Evolutionary conservation across 2,888 invertebrate genomes (phyloP), one percentile per base, ranked within the genome.

Genomic region (Trissoscelio sp.): DNA sequence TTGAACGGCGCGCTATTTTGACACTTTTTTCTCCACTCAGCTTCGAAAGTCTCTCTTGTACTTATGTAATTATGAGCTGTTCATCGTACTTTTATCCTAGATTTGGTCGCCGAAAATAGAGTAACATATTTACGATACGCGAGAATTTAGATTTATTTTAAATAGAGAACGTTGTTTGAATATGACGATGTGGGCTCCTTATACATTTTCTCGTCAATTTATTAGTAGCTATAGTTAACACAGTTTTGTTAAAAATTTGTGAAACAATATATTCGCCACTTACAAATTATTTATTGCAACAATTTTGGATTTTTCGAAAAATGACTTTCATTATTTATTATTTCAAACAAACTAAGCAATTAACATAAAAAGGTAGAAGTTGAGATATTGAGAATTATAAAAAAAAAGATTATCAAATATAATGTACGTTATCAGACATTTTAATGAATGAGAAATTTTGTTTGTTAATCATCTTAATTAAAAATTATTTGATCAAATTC

Each of bases 1-100:
- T 51, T 14, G 12, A 24, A 6, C 6, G 3, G 24, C 48, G 48
- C 1, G 22, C 1, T 51, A 51, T 28, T 28, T 51, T 12, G 24
- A 5, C 9, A 12, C 48, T 18, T 44, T 44, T 44, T 44, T 18
- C 18, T 14, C 34, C 2, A 39, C 12, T 39, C 3, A 39, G 9
- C 18, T 18, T 44, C 9, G 2, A 16, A 5, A 22, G 46, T 20
- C 22, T 22, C n/a, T n/a, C n/a, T n/a, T n/a, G n/a, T 22, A 20
- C 20, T 51, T 51, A 51, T 16, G 51, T 51, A 51, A 51, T 51
- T 51, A 24, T 24, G 11, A 22, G 14, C 11, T 48, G 51, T 51
- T 14, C 51, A 12, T 51, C 51, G 51, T 28, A 28, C 14, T 51
- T 55, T 55, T 55, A 55, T 55, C 53, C 16, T 55, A 55, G 34